Evolutionary conservation across 2,888 invertebrate genomes (phyloP).

Genomic region (Ichneumoninae sp.): DNA sequence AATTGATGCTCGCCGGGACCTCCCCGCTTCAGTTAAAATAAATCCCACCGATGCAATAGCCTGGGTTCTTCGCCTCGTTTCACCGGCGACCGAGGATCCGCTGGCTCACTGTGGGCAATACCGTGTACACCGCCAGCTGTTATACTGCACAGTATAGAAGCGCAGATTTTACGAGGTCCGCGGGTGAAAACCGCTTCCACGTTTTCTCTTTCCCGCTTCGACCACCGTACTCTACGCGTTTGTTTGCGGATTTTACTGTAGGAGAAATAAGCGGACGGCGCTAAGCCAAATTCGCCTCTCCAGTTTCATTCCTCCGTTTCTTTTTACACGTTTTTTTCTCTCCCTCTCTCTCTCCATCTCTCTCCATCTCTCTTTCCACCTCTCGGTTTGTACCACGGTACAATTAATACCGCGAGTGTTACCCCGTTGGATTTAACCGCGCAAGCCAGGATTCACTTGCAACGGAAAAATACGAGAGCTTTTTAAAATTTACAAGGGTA

Average conservation of each 20-base stretch:
- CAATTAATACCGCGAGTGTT: conserved; percentile 61
- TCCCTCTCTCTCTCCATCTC: background rate
- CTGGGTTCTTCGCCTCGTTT: conserved; percentile 34
- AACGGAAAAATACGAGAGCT: conserved; percentile 29
- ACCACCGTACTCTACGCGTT: conserved; percentile 22
- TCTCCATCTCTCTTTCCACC: no score
- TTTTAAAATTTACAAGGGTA: conserved; percentile 58
- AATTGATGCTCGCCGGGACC: conserved; percentile 47
- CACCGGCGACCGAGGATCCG: conserved; percentile 10
- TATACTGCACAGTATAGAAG: conserved; percentile 23
- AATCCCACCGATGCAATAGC: conserved; percentile 36
- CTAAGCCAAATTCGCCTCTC: conserved; percentile 46
- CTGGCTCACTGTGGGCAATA: conserved; percentile 12
- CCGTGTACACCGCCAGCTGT: background rate
- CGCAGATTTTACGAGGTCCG: conserved; percentile 53
- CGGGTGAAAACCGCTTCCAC: conserved; percentile 26
- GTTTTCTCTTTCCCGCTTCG: conserved; percentile 6
- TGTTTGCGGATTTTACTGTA: conserved; percentile 55
- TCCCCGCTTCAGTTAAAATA: conserved; percentile 24
- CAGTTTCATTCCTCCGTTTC: conserved; percentile 28
- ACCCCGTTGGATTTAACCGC: conserved; percentile 46
- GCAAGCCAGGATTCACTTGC: conserved; percentile 25
- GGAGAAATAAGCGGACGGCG: conserved; percentile 40
- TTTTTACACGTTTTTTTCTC: conserved; percentile 16
- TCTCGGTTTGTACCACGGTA: conserved; percentile 40